These are phyloP conservation scores for Thunnus albacares DNA, from an alignment of 2,797 vertebrate genomes.

Conservation along the genomic window DNA sequence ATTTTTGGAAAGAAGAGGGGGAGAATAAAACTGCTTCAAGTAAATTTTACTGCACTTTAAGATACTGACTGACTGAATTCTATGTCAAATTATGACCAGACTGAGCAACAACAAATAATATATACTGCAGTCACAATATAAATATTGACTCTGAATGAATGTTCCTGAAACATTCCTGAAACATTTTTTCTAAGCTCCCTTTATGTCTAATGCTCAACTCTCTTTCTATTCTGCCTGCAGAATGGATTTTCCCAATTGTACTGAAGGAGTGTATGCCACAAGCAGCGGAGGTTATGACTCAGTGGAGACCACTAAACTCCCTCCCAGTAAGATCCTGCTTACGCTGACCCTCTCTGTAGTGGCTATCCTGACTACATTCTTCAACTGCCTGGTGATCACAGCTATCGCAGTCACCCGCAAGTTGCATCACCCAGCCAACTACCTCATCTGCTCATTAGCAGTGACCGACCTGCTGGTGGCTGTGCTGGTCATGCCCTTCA, in stretches of 20 bases:
- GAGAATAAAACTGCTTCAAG: neutral
- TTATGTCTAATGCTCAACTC: conserved; percentile 41
- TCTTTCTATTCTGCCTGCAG: conserved; percentile 71
- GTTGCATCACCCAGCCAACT: conserved; percentile 98
- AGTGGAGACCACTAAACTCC: conserved; percentile 82
- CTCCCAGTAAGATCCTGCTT: conserved; percentile 91
- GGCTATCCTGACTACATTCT: conserved; percentile 93
- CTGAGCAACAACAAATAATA: conserved; percentile 5
- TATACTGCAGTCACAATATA: neutral
- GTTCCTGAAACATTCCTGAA: too few relatives aligned
- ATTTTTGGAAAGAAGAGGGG: conserved; percentile 5
- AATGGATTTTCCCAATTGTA: conserved; percentile 94
- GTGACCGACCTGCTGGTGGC: conserved; percentile 97
- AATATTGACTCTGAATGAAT: neutral
- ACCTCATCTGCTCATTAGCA: conserved; percentile 97
- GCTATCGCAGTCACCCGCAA: conserved; percentile 97
- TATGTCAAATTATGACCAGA: neutral
- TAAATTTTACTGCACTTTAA: neutral
- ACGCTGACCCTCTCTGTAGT: conserved; percentile 93
- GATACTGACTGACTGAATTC: conserved; percentile 2
- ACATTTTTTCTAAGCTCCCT: neutral
- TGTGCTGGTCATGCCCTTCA: conserved; percentile 99
- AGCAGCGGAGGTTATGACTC: conserved; percentile 73
- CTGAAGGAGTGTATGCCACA: conserved; percentile 86
- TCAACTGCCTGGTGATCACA: conserved; percentile 98